Evolutionary conservation across 1,140 invertebrate species (phyloP).

Genomic region (Caenorhabditis tropicalis): DNA sequence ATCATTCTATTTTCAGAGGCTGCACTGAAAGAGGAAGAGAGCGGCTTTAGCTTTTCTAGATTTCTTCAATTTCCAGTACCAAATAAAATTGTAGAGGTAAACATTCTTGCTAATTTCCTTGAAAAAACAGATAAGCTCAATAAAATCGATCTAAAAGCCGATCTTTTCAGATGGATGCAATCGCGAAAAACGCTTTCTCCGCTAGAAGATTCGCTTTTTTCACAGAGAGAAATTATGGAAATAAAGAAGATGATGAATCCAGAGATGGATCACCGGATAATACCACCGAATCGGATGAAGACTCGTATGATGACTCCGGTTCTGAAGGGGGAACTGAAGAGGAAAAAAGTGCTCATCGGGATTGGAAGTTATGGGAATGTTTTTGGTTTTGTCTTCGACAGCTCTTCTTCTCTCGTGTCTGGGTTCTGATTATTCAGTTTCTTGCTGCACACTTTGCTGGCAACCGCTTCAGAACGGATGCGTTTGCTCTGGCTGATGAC

Average conservation of each 20-base stretch:
- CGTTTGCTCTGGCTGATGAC: conserved; percentile 7
- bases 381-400: neutral
- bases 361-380: neutral
- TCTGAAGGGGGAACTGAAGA: neutral
- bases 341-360: neutral
- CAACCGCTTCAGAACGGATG: neutral
- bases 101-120: too few species aligned
- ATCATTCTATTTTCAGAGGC: neutral
- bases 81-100: neutral
- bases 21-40: neutral
- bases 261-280: neutral
- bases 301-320: neutral
- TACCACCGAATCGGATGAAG: neutral
- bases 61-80: neutral
- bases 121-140: too few species aligned
- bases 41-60: neutral
- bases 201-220: neutral
- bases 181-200: neutral
- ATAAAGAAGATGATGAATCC: neutral
- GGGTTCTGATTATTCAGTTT: conserved; percentile 15
- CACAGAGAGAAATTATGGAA: neutral
- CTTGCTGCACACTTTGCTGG: neutral
- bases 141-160: too few species aligned
- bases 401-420: neutral
- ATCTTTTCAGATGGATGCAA: neutral